Conservation (phyloP, 37 sponge, comb jelly and placozoan genomes). For the Halisarca cf. caerulea region DNA sequence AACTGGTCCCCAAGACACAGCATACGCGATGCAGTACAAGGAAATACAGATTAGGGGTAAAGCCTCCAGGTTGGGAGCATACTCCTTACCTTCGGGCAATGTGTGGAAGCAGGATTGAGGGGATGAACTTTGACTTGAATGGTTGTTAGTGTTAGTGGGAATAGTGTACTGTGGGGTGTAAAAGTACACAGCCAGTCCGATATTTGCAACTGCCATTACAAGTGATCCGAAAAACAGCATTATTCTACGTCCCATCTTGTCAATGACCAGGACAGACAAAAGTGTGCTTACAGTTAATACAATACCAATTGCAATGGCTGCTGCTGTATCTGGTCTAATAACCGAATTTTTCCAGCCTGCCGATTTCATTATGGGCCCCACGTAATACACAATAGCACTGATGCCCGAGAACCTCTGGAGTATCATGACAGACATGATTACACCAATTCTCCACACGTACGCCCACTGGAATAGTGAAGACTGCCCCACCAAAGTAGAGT, state of each 20-base stretch:
- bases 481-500: too few relatives aligned
- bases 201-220: not conserved
- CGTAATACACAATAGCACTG: constrained; percentile 10
- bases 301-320: not conserved
- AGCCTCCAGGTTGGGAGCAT: not conserved
- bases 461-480: not conserved
- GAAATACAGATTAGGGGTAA: not conserved
- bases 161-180: not conserved
- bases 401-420: not conserved
- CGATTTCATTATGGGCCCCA: not conserved
- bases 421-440: not conserved
- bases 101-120: not conserved
- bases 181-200: not conserved
- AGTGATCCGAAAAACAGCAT: not conserved
- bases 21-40: not conserved
- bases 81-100: not conserved
- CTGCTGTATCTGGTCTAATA: not conserved
- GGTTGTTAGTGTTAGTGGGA: too few relatives aligned
- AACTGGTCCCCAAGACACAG: not conserved
- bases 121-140: not conserved
- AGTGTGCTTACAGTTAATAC: not conserved
- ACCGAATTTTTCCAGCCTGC: not conserved
- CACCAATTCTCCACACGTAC: not conserved
- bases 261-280: not conserved
- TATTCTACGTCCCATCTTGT: not conserved